Conservation (phyloP, 2,113 vertebrate genomes). For the Zosterops japonicus region DNA sequence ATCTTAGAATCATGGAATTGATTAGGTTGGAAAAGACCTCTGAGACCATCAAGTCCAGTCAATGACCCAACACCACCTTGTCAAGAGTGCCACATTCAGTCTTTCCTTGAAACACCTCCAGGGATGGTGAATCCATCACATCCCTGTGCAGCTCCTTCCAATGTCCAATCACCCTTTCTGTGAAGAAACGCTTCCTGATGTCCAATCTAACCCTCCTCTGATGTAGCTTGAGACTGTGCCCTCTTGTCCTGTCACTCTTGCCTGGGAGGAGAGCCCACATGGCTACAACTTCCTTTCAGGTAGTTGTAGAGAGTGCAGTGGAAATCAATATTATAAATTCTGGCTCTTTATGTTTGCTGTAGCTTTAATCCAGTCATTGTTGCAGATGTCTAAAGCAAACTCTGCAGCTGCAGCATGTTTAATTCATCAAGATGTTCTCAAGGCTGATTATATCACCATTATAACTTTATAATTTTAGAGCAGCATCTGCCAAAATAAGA, state of each 20-base stretch:
- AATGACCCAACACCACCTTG: not conserved
- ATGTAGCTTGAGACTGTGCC: not conserved
- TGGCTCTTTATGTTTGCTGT: conserved; percentile 61
- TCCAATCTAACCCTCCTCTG: not conserved
- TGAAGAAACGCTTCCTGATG: not conserved
- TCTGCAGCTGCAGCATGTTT: conserved; percentile 72
- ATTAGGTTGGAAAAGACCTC: not conserved
- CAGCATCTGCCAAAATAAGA: conserved; percentile 64
- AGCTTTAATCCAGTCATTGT: conserved; percentile 60
- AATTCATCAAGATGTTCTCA: conserved; percentile 69
- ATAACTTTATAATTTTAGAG: conserved; percentile 58
- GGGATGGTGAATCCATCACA: not conserved
- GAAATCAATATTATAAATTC: conserved; percentile 65
- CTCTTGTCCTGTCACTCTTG: not conserved
- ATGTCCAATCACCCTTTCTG: too few relatives aligned
- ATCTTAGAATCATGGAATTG: not conserved
- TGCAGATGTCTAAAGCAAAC: conserved; percentile 64
- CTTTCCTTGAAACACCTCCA: not conserved
- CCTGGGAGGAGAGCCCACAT: not conserved
- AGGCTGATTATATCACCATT: conserved; percentile 47
- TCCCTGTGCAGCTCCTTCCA: not conserved
- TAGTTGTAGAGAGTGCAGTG: not conserved
- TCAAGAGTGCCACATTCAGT: not conserved
- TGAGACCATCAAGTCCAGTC: not conserved
- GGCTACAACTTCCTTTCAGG: not conserved